These are phyloP conservation scores for Spermophilus dauricus DNA, from an alignment of 2,113 vertebrate species.

Conservation along the genomic window DNA sequence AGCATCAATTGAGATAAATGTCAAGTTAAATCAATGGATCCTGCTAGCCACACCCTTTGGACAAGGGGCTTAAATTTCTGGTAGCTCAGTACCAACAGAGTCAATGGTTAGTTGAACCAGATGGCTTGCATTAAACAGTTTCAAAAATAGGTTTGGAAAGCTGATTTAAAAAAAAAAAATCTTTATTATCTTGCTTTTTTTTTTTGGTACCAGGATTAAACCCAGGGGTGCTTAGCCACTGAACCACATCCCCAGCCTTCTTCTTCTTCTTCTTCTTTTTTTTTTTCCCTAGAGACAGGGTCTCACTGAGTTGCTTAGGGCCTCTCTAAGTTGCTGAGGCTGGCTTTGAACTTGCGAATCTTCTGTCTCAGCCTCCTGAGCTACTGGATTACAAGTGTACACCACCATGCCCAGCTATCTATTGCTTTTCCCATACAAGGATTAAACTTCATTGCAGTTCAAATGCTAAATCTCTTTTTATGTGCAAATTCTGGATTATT, in stretches of 20 bases:
- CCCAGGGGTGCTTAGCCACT: too few relatives aligned
- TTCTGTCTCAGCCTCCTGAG: too few relatives aligned
- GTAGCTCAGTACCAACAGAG: neutral
- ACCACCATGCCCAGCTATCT: too few relatives aligned
- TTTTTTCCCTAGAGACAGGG: too few relatives aligned
- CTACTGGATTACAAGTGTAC: too few relatives aligned
- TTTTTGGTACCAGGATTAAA: neutral
- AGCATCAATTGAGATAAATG: neutral
- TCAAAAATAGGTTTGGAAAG: neutral
- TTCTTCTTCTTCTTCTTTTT: too few relatives aligned
- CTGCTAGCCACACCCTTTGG: neutral
- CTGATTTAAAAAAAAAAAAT: neutral
- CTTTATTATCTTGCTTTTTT: neutral
- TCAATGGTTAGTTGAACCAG: neutral
- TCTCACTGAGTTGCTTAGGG: too few relatives aligned
- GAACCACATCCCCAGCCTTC: too few relatives aligned
- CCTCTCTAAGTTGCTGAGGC: too few relatives aligned
- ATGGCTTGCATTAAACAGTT: neutral
- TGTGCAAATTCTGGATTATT: neutral
- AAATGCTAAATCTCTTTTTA: neutral
- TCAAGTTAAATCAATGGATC: rapidly evolving
- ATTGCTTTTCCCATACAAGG: neutral
- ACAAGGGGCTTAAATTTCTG: neutral
- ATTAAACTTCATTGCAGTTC: neutral
- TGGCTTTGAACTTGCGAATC: too few relatives aligned